Conservation (phyloP, 2,797 vertebrate genomes). For the Notamacropus eugenii region DNA sequence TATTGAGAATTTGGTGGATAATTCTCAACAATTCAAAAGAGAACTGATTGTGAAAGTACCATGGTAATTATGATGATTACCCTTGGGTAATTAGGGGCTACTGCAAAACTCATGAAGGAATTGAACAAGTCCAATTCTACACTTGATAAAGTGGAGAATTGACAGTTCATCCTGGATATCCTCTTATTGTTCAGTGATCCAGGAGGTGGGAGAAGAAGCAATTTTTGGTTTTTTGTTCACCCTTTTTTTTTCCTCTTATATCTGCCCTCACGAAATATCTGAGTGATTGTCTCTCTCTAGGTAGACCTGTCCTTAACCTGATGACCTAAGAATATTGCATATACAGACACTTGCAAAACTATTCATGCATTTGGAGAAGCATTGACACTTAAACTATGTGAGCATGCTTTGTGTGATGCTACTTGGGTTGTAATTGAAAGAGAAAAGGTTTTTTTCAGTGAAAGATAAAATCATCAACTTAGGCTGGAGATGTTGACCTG, state of each 20-base stretch:
- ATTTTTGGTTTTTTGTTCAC: background rate
- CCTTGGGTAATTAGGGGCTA: background rate
- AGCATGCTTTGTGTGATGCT: slow-evolving; percentile 1
- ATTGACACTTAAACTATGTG: background rate
- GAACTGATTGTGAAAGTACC: background rate
- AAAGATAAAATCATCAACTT: slow-evolving; percentile 16
- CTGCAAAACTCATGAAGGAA: background rate
- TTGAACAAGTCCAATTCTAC: background rate
- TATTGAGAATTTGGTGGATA: background rate
- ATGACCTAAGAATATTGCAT: background rate
- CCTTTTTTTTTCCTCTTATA: background rate
- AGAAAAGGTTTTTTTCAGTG: background rate
- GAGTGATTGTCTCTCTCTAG: background rate
- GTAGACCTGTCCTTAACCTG: background rate
- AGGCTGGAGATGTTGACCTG: background rate
- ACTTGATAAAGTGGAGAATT: background rate
- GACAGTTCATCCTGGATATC: background rate
- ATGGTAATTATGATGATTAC: background rate
- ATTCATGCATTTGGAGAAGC: background rate
- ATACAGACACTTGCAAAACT: background rate
- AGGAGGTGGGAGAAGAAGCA: background rate
- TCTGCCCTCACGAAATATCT: background rate
- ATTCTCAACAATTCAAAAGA: background rate
- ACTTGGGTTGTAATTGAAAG: slow-evolving; percentile 11
- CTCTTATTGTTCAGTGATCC: background rate